phyloP scores from a whole-genome alignment of 64 coral and sea anemone genomes.

The Montipora sp. region DNA sequence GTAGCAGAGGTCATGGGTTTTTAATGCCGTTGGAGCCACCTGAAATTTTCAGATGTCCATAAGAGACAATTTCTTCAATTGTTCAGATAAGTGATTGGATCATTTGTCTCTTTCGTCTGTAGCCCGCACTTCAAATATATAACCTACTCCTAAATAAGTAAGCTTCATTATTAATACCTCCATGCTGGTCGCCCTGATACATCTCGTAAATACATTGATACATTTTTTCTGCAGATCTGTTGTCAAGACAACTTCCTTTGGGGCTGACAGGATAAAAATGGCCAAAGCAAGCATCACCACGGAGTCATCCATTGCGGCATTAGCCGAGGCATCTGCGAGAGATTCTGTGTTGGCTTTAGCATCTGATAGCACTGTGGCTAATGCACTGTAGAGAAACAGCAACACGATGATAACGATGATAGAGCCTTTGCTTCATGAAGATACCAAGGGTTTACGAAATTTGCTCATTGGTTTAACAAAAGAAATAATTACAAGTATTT shows the following conservation, averaged over 20 bases:
- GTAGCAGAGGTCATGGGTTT: too few species aligned
- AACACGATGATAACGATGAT: not conserved
- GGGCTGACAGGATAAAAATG: conserved; percentile 91
- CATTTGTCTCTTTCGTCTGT: too few species aligned
- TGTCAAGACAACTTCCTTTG: conserved; percentile 80
- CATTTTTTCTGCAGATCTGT: conserved; percentile 81
- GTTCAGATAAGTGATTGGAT: too few species aligned
- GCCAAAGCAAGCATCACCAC: conserved; percentile 86
- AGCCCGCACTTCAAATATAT: not conserved
- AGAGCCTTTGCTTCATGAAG: not conserved
- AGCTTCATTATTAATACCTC: conserved; percentile 30
- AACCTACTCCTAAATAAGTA: not conserved
- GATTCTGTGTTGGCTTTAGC: conserved; percentile 35
- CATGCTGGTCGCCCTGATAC: conserved; percentile 65
- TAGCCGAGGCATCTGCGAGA: conserved; percentile 3
- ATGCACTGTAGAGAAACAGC: conserved; percentile 41
- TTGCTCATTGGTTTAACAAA: too few species aligned
- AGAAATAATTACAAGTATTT: too few species aligned
- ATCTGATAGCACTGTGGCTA: conserved; percentile 82
- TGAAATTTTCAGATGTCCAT: too few species aligned
- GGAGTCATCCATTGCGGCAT: conserved; percentile 70
- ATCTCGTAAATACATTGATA: conserved; percentile 84
- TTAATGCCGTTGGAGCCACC: too few species aligned
- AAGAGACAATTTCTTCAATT: too few species aligned
- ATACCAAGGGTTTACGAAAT: too few species aligned